Base-by-base conservation (phyloP, 2,113 vertebrate species). In the Amphilophus citrinellus region DNA sequence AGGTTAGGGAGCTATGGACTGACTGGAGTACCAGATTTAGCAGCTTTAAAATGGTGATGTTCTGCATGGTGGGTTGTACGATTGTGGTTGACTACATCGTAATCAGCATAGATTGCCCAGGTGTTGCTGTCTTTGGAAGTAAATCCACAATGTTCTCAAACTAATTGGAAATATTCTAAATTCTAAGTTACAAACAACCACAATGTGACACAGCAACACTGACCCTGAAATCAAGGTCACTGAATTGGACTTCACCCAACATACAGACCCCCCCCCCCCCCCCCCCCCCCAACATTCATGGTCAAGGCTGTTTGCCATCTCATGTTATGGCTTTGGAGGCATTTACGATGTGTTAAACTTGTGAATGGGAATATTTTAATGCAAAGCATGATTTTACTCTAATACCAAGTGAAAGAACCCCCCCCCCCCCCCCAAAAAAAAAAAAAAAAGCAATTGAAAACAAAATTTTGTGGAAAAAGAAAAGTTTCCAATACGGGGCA, bases 1-100 rank as follows among this genome's bases (percentile, higher is more conserved):
- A 87, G 88, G 84, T 83, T 80, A 83, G 63, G 82, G 75, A 83
- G 85, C 92, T 92, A 94, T 89, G 86, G 82, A 90, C 90, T 87
- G 86, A 75, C 63, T 71, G 58, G 61, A 79, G 76, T 83, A 86
- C 90, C 90, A 77, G 75, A 88, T 93, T 83, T 79, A 90, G 73
- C 42, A 47, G 63, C 47, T 22, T 83, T 65, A 62, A 18, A 20
- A 61, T 37, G 7, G 11, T 76, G 56, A 80, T 80, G 42, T 66
- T 82, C 7, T 58, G n/a, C 37, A 68, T 73, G 58, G 76, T 66
- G 20, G 89, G 71, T 42, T 66, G 18, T 77, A 18, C 79, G 56
- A 85, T 22, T 71, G 18, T 80, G 44, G 71, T 47, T 82, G 63
- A 83, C 65, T 35, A 39, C 37, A 39, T 39, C 2, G 37, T 10